phyloP scores from a whole-genome alignment of 35 echinoderm and acorn worm species.

The Eucidaris tribuloides region DNA sequence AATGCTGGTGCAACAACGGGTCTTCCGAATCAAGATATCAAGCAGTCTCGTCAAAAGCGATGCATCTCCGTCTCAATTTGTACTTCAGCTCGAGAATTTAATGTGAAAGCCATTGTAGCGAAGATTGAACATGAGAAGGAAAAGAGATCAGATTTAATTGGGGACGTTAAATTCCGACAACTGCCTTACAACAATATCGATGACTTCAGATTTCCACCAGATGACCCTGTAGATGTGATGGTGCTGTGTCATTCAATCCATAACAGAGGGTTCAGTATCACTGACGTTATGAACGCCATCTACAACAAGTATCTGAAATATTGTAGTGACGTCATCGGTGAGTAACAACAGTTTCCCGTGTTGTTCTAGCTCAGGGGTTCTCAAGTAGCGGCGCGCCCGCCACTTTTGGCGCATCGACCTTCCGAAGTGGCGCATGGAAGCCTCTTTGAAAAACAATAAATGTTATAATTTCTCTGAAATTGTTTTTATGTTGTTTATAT shows the following conservation, averaged over 20 bases:
- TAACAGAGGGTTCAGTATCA: neutral
- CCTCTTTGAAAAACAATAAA: no score
- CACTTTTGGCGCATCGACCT: no score
- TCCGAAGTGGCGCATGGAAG: no score
- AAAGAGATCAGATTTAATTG: neutral
- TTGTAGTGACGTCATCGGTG: neutral
- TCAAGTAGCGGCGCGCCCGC: no score
- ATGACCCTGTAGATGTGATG: constrained; percentile 14
- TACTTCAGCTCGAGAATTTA: neutral
- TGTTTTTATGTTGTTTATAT: no score
- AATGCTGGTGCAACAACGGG: no score
- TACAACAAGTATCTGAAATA: constrained; percentile 6
- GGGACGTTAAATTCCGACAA: neutral
- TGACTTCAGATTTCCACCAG: neutral
- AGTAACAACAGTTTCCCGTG: no score
- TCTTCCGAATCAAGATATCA: no score
- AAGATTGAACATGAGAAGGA: neutral
- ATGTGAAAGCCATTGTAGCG: neutral
- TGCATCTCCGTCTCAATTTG: constrained; percentile 3
- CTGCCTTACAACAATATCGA: constrained; percentile 2
- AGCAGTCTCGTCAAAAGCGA: no score
- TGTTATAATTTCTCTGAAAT: no score
- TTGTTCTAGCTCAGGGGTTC: no score
- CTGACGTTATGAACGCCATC: neutral
- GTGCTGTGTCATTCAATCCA: constrained; percentile 1